Evolutionary conservation across 1,140 invertebrate genomes (phyloP), one percentile per base, ranked within the genome.

Genomic region (Neotoxoptera formosana): DNA sequence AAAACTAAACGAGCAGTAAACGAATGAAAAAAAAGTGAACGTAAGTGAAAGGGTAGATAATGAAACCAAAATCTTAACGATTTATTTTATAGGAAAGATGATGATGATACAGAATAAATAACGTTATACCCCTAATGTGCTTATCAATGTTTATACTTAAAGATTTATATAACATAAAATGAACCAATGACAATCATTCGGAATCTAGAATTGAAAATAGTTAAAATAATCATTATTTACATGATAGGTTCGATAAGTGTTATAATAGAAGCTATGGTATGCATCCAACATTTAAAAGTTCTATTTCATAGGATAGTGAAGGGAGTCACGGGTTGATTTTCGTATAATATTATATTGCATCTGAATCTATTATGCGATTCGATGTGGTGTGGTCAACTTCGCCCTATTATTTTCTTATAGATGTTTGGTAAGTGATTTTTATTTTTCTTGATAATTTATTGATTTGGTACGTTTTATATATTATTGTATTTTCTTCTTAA

Each of bases 41-140:
- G 84, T 86, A 86, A 86, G 84, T 86, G 84, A 86, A 86, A 86
- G 84, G 84, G 25, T 86, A 48, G 41, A 86, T 86, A 86, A 17
- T 11, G 25, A 48, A 41, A 48, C 45, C 11, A 30, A 86, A 86
- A 86, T 25, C 23, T 47, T 47, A 86, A 41, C 4, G n/a, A n/a
- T 86, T 7, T 14, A 47, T 30, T 86, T 86, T 47, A 2, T 47
- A 76, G 41, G 84, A 30, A 47, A 25, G 84, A 47, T 45, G 8
- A 47, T n/a, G 47, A 47, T 41, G 41, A 30, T 45, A 76, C 47
- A 17, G n/a, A 47, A 47, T 47, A 86, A 47, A n/a, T 30, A 86
- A 86, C 41, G 45, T 41, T 41, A 36, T 23, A 7, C 51, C 6
- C 51, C 6, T 53, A 41, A 21, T 83, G 36, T 83, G 76, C 34